phyloP scores from a whole-genome alignment of 1,140 invertebrate species.

The Sminthurides bifidus region DNA sequence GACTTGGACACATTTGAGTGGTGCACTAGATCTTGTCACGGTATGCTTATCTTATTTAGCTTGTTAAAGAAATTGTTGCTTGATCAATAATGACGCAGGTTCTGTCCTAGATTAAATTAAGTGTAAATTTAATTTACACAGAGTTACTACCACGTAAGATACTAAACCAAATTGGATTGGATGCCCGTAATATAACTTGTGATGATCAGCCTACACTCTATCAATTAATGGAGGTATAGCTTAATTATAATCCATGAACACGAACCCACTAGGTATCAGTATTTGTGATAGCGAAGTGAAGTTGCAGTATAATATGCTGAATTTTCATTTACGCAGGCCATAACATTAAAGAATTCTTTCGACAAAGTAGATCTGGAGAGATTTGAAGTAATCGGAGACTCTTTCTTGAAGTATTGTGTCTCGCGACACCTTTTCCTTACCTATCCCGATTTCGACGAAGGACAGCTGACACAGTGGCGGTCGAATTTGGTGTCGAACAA shows the following conservation, averaged over 20 bases:
- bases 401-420: slow-evolving; percentile 20
- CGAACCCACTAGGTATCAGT: neutral
- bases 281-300: neutral
- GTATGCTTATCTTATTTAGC: too few species aligned
- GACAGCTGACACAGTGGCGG: slow-evolving; percentile 14
- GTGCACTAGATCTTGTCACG: too few species aligned
- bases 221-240: neutral
- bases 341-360: slow-evolving; percentile 13
- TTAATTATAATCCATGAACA: neutral
- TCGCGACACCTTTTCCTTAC: slow-evolving; percentile 7
- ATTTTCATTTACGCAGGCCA: slow-evolving; percentile 1
- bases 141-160: too few species aligned
- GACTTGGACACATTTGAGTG: too few species aligned
- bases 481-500: slow-evolving; percentile 17
- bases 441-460: slow-evolving; percentile 15
- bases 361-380: slow-evolving; percentile 18
- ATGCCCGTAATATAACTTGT: too few species aligned
- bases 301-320: neutral
- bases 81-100: too few species aligned
- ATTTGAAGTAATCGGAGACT: slow-evolving; percentile 29
- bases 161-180: too few species aligned
- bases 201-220: neutral
- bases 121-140: too few species aligned
- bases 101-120: too few species aligned
- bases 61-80: too few species aligned